A percentile compares a stretch with the other conserved stretches of the same genome.
phyloP scores from a whole-genome alignment of 64 coral and sea anemone species.

The Cladopsammia gracilis region DNA sequence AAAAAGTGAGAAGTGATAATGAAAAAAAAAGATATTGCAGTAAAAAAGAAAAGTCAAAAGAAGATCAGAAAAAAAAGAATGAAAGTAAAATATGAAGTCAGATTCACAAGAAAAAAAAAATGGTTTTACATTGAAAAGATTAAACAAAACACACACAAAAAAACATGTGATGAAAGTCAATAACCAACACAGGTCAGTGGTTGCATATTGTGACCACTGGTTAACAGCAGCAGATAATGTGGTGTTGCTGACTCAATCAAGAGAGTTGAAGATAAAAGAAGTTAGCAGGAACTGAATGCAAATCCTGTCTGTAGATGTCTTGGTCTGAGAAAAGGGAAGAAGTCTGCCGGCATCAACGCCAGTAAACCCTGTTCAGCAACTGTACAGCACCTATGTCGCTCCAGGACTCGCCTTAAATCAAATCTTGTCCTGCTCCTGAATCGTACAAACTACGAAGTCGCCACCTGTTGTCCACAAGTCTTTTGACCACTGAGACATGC shows the following conservation, averaged over 20 bases:
- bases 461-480: no score
- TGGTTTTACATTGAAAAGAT: not conserved
- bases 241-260: not conserved
- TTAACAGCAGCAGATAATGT: not conserved
- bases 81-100: conserved; percentile 26
- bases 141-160: not conserved
- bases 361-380: no score
- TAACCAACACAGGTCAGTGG: conserved; percentile 15
- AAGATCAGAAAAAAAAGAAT: conserved; percentile 5
- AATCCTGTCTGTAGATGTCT: no score
- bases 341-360: not conserved
- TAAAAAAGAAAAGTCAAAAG: conserved; percentile 14
- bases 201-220: not conserved
- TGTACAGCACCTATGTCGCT: no score
- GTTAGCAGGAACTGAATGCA: not conserved
- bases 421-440: no score
- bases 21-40: conserved; percentile 32
- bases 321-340: not conserved
- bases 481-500: no score
- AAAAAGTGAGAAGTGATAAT: not conserved
- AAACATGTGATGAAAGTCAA: conserved; percentile 74
- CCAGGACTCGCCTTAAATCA: no score
- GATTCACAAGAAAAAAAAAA: conserved; percentile 51
- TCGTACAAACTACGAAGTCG: no score
- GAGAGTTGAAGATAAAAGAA: not conserved